Conservation (phyloP, 2,797 vertebrate genomes). For the Enteromius paludinosus region DNA sequence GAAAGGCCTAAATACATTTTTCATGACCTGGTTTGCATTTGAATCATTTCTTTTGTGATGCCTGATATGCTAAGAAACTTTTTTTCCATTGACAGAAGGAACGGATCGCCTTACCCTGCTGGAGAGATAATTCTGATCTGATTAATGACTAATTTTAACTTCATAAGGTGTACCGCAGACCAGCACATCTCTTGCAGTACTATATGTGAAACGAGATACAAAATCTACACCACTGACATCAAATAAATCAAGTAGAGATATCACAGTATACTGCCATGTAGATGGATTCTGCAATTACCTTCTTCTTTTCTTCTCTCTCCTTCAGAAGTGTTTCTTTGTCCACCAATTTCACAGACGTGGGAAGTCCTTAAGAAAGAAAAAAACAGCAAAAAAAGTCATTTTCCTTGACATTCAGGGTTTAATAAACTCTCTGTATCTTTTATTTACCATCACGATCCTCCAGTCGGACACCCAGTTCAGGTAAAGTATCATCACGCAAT, state of each 20-base stretch:
- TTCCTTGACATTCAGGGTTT: neutral
- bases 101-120: constrained; percentile 30
- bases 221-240: neutral
- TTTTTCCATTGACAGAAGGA: constrained; percentile 34
- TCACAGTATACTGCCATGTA: neutral
- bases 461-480: constrained; percentile 92
- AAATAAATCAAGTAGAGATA: constrained; percentile 1
- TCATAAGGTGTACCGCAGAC: neutral
- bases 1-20: constrained; percentile 52
- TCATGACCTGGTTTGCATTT: constrained; percentile 48
- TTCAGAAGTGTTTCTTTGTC: constrained; percentile 88
- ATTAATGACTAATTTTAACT: constrained; percentile 12
- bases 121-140: neutral
- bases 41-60: constrained; percentile 26
- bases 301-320: constrained; percentile 92
- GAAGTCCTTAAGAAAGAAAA: constrained; percentile 80
- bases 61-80: neutral
- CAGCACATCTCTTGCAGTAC: neutral
- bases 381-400: neutral
- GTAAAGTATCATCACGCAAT: constrained; percentile 88
- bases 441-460: constrained; percentile 94
- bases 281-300: constrained; percentile 72
- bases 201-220: neutral
- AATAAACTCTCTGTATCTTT: neutral
- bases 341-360: constrained; percentile 93